Conservation (phyloP, 2,113 vertebrate species). For the Phalacrocorax carbo region DNA sequence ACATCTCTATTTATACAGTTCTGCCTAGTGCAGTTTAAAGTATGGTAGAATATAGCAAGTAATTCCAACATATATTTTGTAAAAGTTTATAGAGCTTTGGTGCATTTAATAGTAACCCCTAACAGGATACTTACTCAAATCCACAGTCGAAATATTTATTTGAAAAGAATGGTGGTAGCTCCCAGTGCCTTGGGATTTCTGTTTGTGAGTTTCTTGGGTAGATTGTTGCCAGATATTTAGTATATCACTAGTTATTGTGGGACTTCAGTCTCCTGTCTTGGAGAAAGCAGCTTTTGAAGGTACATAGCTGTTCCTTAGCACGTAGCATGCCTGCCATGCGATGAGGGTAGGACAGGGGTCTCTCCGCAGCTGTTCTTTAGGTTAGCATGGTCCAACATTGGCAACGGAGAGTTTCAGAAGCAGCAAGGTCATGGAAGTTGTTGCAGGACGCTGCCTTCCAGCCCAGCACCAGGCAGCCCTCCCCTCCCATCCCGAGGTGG, state of each 20-base stretch:
- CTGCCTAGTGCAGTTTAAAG: neutral
- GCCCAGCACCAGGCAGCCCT: neutral
- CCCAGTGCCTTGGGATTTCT: neutral
- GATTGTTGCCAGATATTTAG: neutral
- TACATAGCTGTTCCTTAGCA: neutral
- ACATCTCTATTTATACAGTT: neutral
- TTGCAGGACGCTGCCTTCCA: neutral
- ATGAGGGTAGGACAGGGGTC: neutral
- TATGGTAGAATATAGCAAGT: neutral
- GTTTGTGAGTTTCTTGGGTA: neutral
- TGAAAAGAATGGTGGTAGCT: neutral
- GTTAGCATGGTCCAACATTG: neutral
- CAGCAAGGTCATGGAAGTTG: neutral
- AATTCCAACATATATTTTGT: neutral
- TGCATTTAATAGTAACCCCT: neutral
- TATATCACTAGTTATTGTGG: fast-evolving
- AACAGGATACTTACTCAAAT: neutral
- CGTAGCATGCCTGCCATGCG: fast-evolving
- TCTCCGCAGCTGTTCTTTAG: neutral
- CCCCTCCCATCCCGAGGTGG: fast-evolving
- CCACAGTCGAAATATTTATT: neutral
- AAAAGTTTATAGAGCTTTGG: neutral
- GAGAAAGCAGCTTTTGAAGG: neutral
- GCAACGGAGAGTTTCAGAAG: neutral
- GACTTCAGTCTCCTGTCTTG: neutral